These are phyloP conservation scores for Drosophila pseudotakahashii DNA, from an alignment of 2,888 invertebrate genomes.

Conservation along the genomic window DNA sequence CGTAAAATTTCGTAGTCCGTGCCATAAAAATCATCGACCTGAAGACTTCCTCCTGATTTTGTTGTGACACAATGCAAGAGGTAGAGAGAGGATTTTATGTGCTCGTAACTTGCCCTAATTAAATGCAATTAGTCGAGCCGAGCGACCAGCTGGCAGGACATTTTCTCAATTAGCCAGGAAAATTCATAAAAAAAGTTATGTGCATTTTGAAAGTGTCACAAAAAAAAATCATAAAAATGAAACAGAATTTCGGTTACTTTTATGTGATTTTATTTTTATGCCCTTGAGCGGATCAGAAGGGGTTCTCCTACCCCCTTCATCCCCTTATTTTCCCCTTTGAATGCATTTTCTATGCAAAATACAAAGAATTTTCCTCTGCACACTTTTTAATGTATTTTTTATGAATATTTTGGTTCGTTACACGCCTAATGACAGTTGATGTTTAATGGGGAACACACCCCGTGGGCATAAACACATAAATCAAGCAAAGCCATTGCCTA, in stretches of 20 bases:
- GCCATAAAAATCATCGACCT: slow-evolving; percentile 72
- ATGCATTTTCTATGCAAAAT: slow-evolving; percentile 67
- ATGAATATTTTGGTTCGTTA: slow-evolving; percentile 45
- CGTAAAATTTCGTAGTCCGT: slow-evolving; percentile 60
- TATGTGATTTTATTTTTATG: slow-evolving; percentile 24
- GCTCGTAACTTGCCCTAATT: slow-evolving; percentile 69
- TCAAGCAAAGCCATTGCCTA: slow-evolving; percentile 3
- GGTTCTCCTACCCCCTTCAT: slow-evolving; percentile 15
- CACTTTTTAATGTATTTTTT: slow-evolving; percentile 49
- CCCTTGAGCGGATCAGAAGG: slow-evolving; percentile 27
- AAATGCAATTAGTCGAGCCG: slow-evolving; percentile 69
- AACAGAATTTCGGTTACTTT: slow-evolving; percentile 27
- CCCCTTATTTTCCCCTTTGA: slow-evolving; percentile 22
- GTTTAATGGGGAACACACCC: slow-evolving; percentile 53
- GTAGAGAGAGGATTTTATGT: slow-evolving; percentile 38
- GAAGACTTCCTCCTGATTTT: slow-evolving; percentile 44
- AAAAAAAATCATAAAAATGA: slow-evolving; percentile 56
- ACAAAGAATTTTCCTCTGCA: slow-evolving; percentile 29
- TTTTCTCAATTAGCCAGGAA: slow-evolving; percentile 53
- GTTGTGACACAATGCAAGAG: slow-evolving; percentile 66
- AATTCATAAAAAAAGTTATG: slow-evolving; percentile 60
- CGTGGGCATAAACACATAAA: slow-evolving; percentile 30
- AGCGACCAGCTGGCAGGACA: slow-evolving; percentile 37
- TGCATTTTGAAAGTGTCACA: slow-evolving; percentile 56
- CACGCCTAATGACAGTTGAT: slow-evolving; percentile 57